Conservation (phyloP, 64 coral and sea anemone genomes). For the Pocillopora damicornis region DNA sequence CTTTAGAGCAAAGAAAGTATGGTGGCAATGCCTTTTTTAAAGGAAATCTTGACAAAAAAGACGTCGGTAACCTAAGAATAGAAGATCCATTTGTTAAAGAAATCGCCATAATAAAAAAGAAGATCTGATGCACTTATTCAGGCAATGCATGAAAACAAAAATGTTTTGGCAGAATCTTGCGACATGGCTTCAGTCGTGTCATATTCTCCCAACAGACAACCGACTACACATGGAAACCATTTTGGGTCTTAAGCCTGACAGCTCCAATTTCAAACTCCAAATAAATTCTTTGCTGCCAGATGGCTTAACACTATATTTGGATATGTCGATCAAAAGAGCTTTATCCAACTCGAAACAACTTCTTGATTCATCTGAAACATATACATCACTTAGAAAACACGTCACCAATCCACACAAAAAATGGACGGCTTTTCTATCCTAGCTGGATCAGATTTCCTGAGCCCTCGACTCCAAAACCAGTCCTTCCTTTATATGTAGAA, state of each 20-base stretch:
- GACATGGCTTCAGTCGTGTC: too few relatives aligned
- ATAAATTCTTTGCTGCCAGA: neutral
- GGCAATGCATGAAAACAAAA: neutral
- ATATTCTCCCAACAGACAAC: too few relatives aligned
- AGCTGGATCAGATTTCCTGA: neutral
- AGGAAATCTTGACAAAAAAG: neutral
- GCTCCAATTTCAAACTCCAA: too few relatives aligned
- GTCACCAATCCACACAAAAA: neutral
- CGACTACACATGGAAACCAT: too few relatives aligned
- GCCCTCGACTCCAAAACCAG: neutral
- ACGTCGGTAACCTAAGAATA: too few relatives aligned
- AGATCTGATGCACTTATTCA: neutral
- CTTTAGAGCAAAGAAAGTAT: neutral
- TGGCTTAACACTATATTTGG: neutral
- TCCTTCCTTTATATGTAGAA: too few relatives aligned
- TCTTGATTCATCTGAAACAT: neutral
- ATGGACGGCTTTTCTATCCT: neutral
- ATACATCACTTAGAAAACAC: neutral
- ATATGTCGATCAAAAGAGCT: neutral
- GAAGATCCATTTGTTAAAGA: too few relatives aligned
- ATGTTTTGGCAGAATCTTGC: too few relatives aligned
- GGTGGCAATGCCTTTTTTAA: neutral
- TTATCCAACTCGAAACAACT: neutral
- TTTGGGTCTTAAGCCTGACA: too few relatives aligned
- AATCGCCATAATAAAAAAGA: neutral